A percentile compares a stretch with the other conserved stretches of the same genome.
phyloP scores from a whole-genome alignment of 2,888 invertebrate species.

The Penaeus monodon region DNA sequence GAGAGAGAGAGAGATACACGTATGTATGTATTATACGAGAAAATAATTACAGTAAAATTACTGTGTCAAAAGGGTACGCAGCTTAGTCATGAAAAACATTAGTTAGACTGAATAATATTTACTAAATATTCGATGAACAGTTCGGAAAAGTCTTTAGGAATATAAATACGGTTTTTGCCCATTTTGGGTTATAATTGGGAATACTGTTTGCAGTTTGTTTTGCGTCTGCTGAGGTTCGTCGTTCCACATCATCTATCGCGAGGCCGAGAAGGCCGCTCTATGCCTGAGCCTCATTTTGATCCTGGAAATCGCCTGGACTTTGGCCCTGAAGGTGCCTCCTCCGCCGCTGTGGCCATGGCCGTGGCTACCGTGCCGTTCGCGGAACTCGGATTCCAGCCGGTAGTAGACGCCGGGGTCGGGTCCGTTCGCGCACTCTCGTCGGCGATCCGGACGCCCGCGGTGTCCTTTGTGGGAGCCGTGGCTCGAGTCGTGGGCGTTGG shows the following conservation, averaged over 20 bases:
- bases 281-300: conserved; percentile 65
- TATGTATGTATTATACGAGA: too few species aligned
- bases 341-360: conserved; percentile 46
- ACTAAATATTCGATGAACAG: too few species aligned
- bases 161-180: too few species aligned
- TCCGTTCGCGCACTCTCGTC: conserved; percentile 32
- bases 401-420: conserved; percentile 60
- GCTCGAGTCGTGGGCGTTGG: conserved; percentile 44
- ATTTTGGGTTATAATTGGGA: too few species aligned
- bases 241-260: conserved; percentile 29
- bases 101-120: too few species aligned
- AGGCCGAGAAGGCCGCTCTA: conserved; percentile 63
- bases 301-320: conserved; percentile 65
- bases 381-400: conserved; percentile 60
- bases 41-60: too few species aligned
- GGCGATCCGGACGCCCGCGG: conserved; percentile 46
- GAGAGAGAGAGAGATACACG: too few species aligned
- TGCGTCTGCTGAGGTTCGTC: not conserved
- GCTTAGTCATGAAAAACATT: too few species aligned
- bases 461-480: conserved; percentile 30
- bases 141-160: too few species aligned
- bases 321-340: conserved; percentile 61
- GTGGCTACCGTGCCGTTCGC: conserved; percentile 48
- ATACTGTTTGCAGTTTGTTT: too few species aligned
- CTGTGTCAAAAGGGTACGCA: too few species aligned